Percentiles rank a stretch among this genome's conserved stretches.
These are phyloP conservation scores for Drosophila suzukii DNA, from an alignment of 1,140 invertebrate species.

Conservation along the genomic window DNA sequence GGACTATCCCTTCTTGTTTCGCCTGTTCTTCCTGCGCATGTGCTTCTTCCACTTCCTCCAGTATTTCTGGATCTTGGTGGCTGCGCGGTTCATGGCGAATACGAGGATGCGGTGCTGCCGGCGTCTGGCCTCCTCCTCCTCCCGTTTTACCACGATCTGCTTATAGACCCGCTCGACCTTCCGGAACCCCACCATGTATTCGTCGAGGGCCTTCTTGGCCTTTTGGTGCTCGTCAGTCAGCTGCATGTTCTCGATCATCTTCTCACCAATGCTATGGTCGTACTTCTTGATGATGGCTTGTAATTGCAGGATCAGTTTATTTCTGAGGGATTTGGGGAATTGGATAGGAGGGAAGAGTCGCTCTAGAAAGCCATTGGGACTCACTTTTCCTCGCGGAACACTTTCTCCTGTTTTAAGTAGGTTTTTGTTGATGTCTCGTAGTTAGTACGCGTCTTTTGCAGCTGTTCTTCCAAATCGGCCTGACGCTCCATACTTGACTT, in stretches of 20 bases:
- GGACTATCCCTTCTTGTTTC: background rate
- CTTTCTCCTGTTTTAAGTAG: conserved; percentile 19
- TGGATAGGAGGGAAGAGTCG: background rate
- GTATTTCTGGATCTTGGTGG: conserved; percentile 60
- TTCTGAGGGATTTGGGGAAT: conserved; percentile 15
- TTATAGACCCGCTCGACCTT: conserved; percentile 49
- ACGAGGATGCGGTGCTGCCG: conserved; percentile 14
- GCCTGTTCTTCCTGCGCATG: conserved; percentile 30
- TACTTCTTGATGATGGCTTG: conserved; percentile 59
- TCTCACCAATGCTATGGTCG: conserved; percentile 52
- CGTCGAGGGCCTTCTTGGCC: conserved; percentile 24
- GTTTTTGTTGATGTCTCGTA: background rate
- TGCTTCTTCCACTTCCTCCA: conserved; percentile 57
- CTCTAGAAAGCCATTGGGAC: background rate
- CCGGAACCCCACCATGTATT: conserved; percentile 26
- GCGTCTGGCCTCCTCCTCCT: conserved; percentile 29
- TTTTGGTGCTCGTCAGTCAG: conserved; percentile 20
- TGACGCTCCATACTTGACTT: conserved; percentile 46
- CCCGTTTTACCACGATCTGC: conserved; percentile 53
- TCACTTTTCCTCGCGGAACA: conserved; percentile 55
- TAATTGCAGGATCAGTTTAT: conserved; percentile 52
- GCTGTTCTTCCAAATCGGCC: conserved; percentile 16
- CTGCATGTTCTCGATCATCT: conserved; percentile 43
- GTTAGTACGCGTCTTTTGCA: conserved; percentile 5
- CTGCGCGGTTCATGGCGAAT: conserved; percentile 60